Evolutionary conservation across 2,888 invertebrate genomes (phyloP).

Genomic region (Aleiodes leptofemur): DNA sequence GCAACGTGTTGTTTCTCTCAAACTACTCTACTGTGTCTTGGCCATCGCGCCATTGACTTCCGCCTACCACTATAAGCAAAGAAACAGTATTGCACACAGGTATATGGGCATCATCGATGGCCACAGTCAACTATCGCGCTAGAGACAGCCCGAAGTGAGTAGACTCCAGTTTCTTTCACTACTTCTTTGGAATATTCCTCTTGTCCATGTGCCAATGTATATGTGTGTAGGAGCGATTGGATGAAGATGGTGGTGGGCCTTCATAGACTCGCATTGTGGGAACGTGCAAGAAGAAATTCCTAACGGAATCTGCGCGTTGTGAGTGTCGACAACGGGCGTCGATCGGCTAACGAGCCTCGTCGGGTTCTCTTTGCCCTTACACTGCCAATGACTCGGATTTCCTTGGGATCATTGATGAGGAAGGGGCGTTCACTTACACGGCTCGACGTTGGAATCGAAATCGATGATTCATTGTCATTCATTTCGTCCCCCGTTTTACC

Average conservation of each 20-base stretch:
- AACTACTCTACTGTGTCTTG: too few relatives aligned
- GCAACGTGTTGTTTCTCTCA: too few relatives aligned
- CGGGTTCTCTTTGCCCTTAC: conserved; percentile 38
- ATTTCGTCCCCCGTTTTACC: not conserved
- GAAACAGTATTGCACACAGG: conserved; percentile 32
- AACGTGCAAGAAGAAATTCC: conserved; percentile 65
- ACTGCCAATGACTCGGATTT: conserved; percentile 46
- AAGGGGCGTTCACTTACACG: conserved; percentile 41
- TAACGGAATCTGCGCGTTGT: conserved; percentile 65
- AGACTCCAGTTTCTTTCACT: conserved; percentile 15
- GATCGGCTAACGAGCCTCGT: conserved; percentile 49
- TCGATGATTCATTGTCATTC: conserved; percentile 49
- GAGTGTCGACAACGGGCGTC: conserved; percentile 56
- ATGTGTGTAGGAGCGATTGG: conserved; percentile 2
- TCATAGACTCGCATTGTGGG: conserved; percentile 57
- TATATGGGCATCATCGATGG: conserved; percentile 32
- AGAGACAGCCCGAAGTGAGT: conserved; percentile 14
- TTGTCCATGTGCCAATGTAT: conserved; percentile 10
- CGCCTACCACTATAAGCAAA: conserved; percentile 31
- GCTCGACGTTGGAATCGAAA: conserved; percentile 38
- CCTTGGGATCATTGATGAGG: conserved; percentile 27
- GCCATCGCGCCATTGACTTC: conserved; percentile 26
- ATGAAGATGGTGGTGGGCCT: conserved; percentile 37
- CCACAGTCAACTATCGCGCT: conserved; percentile 32
- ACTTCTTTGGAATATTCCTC: conserved; percentile 32